Base-by-base conservation (phyloP, 2,797 vertebrate genomes). In the Xenops minutus region DNA sequence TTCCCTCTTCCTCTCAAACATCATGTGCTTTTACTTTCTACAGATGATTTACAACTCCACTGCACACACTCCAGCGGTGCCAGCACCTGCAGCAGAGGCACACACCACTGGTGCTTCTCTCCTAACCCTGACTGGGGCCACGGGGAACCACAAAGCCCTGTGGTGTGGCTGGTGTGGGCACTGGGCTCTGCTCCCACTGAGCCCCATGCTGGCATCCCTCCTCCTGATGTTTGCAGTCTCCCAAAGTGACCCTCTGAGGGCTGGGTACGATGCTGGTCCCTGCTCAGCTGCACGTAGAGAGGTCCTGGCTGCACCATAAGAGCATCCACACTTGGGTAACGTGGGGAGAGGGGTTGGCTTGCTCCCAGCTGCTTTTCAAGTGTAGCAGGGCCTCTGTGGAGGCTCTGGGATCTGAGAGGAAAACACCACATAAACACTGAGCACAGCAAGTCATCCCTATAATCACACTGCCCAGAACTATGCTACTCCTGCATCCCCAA, bases 171-270 rank as follows among this genome's bases (percentile, higher is more conserved):
- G 72, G 22, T 44, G 44, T 46, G 49, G 39, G 12, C 73, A 44
- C 23, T 1, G 1, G 39, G 52, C 24, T 75, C 62, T 74, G 56
- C 23, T 61, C 36, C 66, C 7, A 6, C 46, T 29, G 26, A 54
- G 27, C 62, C 43, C 43, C 43, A 20, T 19, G 1, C 0, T 5
- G 2, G 79, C 44, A 44, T 0, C 0, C 11, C 34, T 81, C 17
- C 74, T 81, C 43, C n/a, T 52, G 54, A 3, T 6, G 3, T 48
- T 15, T 29, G 27, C 66, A 7, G 3, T 26, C 34, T 52, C 63
- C 44, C 54, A 0, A 2, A 66, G 18, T 1, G 1, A 43, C 15
- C 30, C 2, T 4, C 6, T 2, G 2, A 83, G 37, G 37, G n/a
- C 11, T 63, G 52, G 13, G 14, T 1, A 6, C 1, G 0, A 62